These are phyloP conservation scores for Mus minutoides DNA, from an alignment of 2,797 vertebrate species.

Conservation along the genomic window DNA sequence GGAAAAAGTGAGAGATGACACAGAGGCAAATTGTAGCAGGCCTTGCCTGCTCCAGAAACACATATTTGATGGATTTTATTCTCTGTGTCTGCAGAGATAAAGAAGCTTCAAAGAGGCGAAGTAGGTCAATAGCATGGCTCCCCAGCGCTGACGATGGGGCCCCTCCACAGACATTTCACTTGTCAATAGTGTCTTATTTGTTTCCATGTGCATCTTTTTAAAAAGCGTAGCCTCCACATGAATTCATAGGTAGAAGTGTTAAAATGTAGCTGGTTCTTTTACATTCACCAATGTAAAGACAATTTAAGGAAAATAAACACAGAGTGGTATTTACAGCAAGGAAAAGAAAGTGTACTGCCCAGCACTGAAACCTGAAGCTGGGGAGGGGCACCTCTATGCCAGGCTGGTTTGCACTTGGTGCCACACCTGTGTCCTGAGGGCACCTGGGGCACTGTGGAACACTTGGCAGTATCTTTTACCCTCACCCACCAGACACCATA, in stretches of 20 bases:
- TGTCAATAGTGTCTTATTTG: not conserved
- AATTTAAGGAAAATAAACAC: slow-evolving; percentile 26
- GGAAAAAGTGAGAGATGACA: not conserved
- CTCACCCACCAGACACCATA: not conserved
- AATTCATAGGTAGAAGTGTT: not conserved
- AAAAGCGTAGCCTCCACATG: not conserved
- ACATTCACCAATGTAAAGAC: not conserved
- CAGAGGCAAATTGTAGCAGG: not conserved
- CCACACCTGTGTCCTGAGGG: not conserved
- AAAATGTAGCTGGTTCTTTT: not conserved
- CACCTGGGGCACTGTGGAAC: not conserved
- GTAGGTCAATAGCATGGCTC: not conserved
- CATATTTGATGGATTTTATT: not conserved
- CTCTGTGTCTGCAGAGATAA: slow-evolving; percentile 6
- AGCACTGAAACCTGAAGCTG: not conserved
- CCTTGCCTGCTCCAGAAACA: slow-evolving; percentile 15
- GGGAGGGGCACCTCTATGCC: not conserved
- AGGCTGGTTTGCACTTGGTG: not conserved
- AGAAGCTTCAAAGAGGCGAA: not conserved
- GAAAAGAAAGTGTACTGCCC: not conserved
- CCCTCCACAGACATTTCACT: not conserved
- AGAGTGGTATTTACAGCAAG: not conserved
- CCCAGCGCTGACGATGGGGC: not conserved
- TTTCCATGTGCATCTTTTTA: not conserved
- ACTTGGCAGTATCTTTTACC: not conserved